Evolutionary conservation across 1,140 invertebrate genomes (phyloP).

Genomic region (Listronotus oregonensis): DNA sequence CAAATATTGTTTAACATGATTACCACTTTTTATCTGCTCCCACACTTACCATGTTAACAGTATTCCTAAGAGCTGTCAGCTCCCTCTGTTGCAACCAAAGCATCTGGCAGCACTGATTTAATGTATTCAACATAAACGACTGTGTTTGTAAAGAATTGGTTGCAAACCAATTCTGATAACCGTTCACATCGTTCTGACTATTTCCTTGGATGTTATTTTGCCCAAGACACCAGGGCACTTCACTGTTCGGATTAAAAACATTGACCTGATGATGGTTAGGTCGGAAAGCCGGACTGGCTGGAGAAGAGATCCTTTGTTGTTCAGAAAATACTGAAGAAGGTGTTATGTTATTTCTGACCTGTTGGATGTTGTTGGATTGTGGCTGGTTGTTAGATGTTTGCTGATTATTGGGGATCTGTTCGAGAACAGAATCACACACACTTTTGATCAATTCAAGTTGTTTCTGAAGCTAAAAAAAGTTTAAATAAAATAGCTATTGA

Average conservation of each 20-base stretch:
- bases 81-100: conserved; percentile 59
- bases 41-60: conserved; percentile 49
- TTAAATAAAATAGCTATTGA: background rate
- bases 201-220: conserved; percentile 11
- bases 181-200: conserved; percentile 18
- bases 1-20: too few relatives aligned
- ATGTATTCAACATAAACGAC: conserved; percentile 56
- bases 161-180: conserved; percentile 50
- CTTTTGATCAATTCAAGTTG: conserved; percentile 53
- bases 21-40: too few relatives aligned
- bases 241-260: conserved; percentile 38
- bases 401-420: conserved; percentile 34
- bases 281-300: conserved; percentile 30
- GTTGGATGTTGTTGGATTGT: conserved; percentile 32
- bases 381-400: conserved; percentile 26
- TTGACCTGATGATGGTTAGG: conserved; percentile 41
- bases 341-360: conserved; percentile 51
- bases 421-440: conserved; percentile 53
- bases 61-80: conserved; percentile 51
- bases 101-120: conserved; percentile 60
- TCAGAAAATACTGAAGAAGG: conserved; percentile 51
- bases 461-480: conserved; percentile 48
- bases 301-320: conserved; percentile 41
- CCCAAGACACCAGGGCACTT: conserved; percentile 30
- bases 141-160: conserved; percentile 56